Base-by-base conservation (phyloP, 2,888 invertebrate genomes). In the Ligdia adustata region DNA sequence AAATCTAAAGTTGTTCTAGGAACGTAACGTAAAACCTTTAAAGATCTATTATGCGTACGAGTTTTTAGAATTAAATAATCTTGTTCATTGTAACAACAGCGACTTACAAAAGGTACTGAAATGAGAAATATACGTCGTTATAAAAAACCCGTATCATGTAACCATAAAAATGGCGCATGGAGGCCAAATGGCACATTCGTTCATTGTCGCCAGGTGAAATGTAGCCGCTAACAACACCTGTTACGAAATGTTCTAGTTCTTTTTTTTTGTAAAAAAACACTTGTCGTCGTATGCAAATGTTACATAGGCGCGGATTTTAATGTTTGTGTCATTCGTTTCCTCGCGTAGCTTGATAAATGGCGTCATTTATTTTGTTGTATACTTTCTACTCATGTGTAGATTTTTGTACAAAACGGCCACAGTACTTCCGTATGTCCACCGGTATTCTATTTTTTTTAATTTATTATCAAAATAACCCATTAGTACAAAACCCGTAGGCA, bases 211-310 rank as follows among this genome's bases (percentile, higher is more conserved):
- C 55, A 52, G 50, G 62, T 68, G 62, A 67, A 68, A 72, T 69
- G 65, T 66, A 54, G 62, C 61, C 59, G 62, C 70, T 68, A 67
- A 64, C 69, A 66, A 64, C 72, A 73, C 69, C 73, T 73, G 72
- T 68, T 67, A 60, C 65, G 7, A 57, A 68, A 62, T 64, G 60
- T 53, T 46, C 24, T 52, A 40, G 47, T 33, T 53, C 42, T 52
- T 50, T 45, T 42, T 45, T 52, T 42, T 39, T 38, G 61, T 51
- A 63, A 60, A 70, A 57, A 60, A 52, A 47, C 9, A 31, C 31
- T 35, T 37, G 26, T 35, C 18, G 18, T 2, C 35, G 15, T 18
- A 35, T 41, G 41, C 18, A 37, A 37, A 27, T 32, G 24, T 40
- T 40, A 9, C 29, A 31, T 28, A 37, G 37, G 44, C 33, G 12